These are phyloP conservation scores for Centropus unirufus DNA, from an alignment of 2,113 vertebrate species.

Conservation along the genomic window DNA sequence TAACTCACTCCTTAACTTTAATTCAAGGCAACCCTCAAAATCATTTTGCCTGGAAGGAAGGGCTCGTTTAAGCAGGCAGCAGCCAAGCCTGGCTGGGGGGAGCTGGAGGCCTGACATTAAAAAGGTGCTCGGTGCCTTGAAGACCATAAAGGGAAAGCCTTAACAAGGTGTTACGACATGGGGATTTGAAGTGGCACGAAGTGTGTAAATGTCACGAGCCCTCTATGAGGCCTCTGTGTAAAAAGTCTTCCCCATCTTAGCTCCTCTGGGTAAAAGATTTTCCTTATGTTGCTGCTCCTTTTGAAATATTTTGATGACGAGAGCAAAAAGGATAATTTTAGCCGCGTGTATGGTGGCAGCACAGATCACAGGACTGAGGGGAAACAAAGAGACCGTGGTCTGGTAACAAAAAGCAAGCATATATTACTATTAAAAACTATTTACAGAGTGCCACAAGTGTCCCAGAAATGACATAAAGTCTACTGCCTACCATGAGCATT, in stretches of 20 bases:
- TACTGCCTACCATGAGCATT: neutral
- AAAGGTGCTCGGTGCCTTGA: constrained; percentile 51
- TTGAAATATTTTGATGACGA: neutral
- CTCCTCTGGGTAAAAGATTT: neutral
- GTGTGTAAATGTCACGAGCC: neutral
- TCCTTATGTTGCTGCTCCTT: neutral
- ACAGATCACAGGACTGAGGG: neutral
- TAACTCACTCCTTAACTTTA: neutral
- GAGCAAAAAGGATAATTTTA: neutral
- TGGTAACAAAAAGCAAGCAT: neutral
- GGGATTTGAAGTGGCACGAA: constrained; percentile 52
- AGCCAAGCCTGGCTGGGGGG: neutral
- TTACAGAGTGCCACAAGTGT: neutral
- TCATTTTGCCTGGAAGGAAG: constrained; percentile 28
- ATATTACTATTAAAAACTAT: neutral
- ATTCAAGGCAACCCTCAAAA: neutral
- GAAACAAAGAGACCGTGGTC: neutral
- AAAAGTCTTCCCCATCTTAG: neutral
- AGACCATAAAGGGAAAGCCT: constrained; percentile 63
- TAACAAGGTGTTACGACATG: constrained; percentile 69
- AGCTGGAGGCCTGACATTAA: constrained; percentile 48
- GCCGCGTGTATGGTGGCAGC: fast-evolving
- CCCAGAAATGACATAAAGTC: neutral
- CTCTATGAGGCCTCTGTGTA: neutral
- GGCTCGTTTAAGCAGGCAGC: neutral